Percentiles rank a stretch among this genome's conserved stretches.
These are phyloP conservation scores for Maniola hyperantus DNA, from an alignment of 2,888 invertebrate genomes.

Conservation along the genomic window DNA sequence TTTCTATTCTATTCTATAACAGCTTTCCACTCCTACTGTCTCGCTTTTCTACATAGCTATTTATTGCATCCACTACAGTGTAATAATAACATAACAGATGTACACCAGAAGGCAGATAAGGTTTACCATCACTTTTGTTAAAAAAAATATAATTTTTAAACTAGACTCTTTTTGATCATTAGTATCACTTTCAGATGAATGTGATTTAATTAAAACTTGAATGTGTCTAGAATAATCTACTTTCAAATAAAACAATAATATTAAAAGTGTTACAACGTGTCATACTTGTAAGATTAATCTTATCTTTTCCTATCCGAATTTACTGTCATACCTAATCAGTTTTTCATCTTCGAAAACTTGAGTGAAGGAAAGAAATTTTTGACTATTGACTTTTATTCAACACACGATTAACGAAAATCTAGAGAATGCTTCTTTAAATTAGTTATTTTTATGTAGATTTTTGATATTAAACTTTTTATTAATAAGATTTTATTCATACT, in stretches of 20 bases:
- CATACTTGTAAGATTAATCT: too few species aligned
- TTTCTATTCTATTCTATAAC: constrained; percentile 37
- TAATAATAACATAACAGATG: constrained; percentile 57
- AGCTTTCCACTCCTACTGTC: constrained; percentile 43
- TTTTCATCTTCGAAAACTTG: too few species aligned
- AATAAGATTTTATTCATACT: background rate
- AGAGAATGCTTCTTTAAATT: background rate
- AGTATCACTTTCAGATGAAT: background rate
- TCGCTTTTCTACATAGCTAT: constrained; percentile 45
- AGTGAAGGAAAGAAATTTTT: background rate
- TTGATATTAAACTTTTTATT: background rate
- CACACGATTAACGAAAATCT: background rate
- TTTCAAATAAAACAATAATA: background rate
- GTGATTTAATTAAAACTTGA: background rate
- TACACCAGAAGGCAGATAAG: constrained; percentile 38
- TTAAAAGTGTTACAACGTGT: background rate
- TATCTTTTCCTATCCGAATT: too few species aligned
- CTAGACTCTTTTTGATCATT: background rate
- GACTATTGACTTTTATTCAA: background rate
- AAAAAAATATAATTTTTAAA: background rate
- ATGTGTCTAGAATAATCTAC: background rate
- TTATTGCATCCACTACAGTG: constrained; percentile 61
- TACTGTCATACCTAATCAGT: too few species aligned
- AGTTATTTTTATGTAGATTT: background rate
- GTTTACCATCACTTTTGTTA: constrained; percentile 22